Percentiles rank a stretch among this genome's conserved stretches.
phyloP scores from a whole-genome alignment of 2,797 vertebrate species.

The Hipposideros larvatus region DNA sequence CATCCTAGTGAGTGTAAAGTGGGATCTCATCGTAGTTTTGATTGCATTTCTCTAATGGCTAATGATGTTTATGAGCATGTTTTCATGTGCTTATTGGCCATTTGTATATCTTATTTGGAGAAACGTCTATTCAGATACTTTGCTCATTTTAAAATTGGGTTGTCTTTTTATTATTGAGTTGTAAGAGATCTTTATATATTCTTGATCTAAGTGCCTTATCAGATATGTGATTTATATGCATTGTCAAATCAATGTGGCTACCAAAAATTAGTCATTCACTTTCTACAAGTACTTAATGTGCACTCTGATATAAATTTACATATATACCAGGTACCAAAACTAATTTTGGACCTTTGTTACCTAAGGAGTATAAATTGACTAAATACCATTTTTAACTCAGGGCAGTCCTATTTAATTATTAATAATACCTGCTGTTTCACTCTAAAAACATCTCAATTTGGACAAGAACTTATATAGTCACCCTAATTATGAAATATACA shows the following conservation, averaged over 20 bases:
- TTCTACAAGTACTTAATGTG: conserved; percentile 35
- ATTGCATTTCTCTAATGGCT: conserved; percentile 30
- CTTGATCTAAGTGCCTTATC: background rate
- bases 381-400: conserved; percentile 15
- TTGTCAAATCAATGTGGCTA: background rate
- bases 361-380: background rate
- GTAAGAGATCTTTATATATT: conserved; percentile 15
- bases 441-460: background rate
- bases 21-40: conserved; percentile 13
- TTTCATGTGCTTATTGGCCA: background rate
- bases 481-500: conserved; percentile 17
- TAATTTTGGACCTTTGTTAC: conserved; percentile 26
- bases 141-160: conserved; percentile 46
- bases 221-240: background rate
- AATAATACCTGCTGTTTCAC: conserved; percentile 5
- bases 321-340: conserved; percentile 2
- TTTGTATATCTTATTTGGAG: background rate
- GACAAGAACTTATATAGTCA: background rate
- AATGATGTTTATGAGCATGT: conserved; percentile 4
- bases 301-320: conserved; percentile 47
- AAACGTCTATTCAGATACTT: conserved; percentile 5
- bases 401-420: conserved; percentile 39
- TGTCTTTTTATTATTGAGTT: conserved; percentile 55
- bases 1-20: background rate
- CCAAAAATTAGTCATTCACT: background rate